Evolutionary conservation across 2,888 invertebrate genomes (phyloP).

Genomic region (Uropetala carovei): DNA sequence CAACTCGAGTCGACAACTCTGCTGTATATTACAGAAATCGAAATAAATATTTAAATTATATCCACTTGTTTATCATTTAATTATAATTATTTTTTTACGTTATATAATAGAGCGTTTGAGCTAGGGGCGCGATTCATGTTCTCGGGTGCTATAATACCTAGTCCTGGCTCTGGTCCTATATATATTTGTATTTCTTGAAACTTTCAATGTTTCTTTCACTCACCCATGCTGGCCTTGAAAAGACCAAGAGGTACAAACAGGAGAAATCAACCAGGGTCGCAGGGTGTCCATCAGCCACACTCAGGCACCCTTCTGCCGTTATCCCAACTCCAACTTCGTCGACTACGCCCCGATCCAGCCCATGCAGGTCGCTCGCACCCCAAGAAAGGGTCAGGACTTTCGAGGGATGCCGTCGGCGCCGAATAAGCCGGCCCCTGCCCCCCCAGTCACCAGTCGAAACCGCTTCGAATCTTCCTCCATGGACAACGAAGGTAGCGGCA

Average conservation of each 20-base stretch:
- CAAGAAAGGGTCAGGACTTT: not conserved
- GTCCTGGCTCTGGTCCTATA: too few species aligned
- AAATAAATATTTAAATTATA: too few species aligned
- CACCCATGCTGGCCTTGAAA: constrained; percentile 30
- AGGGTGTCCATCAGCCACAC: constrained; percentile 68
- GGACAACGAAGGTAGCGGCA: not conserved
- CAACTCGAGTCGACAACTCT: too few species aligned
- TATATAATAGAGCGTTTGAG: too few species aligned
- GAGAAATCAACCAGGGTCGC: constrained; percentile 66
- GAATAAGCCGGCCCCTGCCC: constrained; percentile 47
- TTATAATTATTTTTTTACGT: too few species aligned
- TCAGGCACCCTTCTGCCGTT: constrained; percentile 74
- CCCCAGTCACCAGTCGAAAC: constrained; percentile 16
- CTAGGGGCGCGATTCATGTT: too few species aligned
- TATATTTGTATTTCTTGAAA: not conserved
- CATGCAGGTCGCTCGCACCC: not conserved
- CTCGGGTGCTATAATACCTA: too few species aligned
- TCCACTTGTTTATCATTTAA: too few species aligned
- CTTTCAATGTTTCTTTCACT: not conserved
- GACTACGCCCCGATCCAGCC: constrained; percentile 20
- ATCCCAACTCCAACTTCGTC: constrained; percentile 73
- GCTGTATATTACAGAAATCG: too few species aligned
- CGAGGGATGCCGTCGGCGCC: constrained; percentile 36
- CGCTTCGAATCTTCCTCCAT: not conserved
- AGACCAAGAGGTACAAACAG: constrained; percentile 70